A percentile compares a stretch with the other conserved stretches of the same genome.
Evolutionary conservation across 2,797 vertebrate species (phyloP).

Genomic region (Sebastes flavidus): DNA sequence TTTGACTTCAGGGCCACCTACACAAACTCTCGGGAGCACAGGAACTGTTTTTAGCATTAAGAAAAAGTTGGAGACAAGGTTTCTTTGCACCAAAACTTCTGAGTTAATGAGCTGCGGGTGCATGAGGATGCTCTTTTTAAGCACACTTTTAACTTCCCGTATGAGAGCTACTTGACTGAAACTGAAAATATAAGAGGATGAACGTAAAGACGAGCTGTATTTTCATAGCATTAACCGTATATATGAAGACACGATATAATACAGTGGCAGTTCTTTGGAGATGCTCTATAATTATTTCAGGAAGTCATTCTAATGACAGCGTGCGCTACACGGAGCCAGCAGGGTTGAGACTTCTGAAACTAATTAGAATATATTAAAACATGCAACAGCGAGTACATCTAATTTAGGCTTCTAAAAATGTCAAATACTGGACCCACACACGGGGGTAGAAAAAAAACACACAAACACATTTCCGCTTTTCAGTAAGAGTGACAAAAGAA

Average conservation of each 20-base stretch:
- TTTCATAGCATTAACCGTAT: too few relatives aligned
- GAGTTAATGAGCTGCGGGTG: constrained; percentile 63
- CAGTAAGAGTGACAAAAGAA: background rate
- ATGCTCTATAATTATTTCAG: constrained; percentile 10
- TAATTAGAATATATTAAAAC: constrained; percentile 7
- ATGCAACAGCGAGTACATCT: background rate
- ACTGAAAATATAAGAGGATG: background rate
- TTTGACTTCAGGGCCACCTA: constrained; percentile 52
- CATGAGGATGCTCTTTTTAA: constrained; percentile 10
- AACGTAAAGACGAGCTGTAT: background rate
- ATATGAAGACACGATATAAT: background rate
- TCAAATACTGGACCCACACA: background rate
- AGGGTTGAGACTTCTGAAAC: background rate
- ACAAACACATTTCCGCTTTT: background rate
- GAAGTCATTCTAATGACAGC: constrained; percentile 10
- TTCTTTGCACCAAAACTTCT: constrained; percentile 25
- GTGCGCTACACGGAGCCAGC: background rate
- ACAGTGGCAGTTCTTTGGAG: background rate
- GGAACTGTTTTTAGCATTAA: constrained; percentile 46
- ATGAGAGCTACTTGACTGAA: constrained; percentile 2
- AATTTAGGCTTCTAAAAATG: background rate
- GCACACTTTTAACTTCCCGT: constrained; percentile 29
- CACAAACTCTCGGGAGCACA: constrained; percentile 39
- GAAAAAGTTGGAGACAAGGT: constrained; percentile 34
- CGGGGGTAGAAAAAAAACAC: background rate